Evolutionary conservation across 2,797 vertebrate species (phyloP), one percentile per base, ranked within the genome.

Genomic region (Neostethus bicornis): DNA sequence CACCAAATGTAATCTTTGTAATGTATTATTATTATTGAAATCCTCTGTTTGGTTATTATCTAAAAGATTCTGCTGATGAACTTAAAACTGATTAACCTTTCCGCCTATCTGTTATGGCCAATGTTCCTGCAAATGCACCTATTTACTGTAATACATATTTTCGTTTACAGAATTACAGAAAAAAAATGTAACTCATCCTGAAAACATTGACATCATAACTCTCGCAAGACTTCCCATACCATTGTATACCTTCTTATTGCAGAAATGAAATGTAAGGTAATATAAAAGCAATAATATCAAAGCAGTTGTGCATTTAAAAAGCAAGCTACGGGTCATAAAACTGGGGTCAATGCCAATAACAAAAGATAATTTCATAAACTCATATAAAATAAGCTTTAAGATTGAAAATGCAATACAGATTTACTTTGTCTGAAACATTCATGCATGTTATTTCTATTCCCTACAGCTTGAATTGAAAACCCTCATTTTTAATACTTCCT

Each of bases 351-450:
- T 49, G 64, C 4, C 14, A 51, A 39, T 51, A 62, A 59, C 55
- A 46, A 64, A 55, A 56, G n/a, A 38, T 50, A 1, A 61, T 62
- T 52, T 64, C 34, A 69, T 45, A 50, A 50, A 17, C 35, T 23
- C 2, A 28, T 29, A 63, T 51, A 34, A 75, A 25, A 61, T 32
- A 7, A 51, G 6, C 6, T 63, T 51, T 41, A 29, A 46, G 16
- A 37, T 37, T 58, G 13, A 8, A 61, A 49, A 64, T 52, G 12
- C 51, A 26, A 23, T 25, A 44, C 12, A 51, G 37, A 48, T 70
- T 61, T 8, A 31, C 29, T 65, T n/a, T 1, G 6, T 44, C 14
- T 16, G 29, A 64, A 31, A n/a, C 10, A 4, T 70, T 66, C 3
- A 44, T 20, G 16, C 26, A 23, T 39, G 5, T 43, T 61, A 3